Base-by-base conservation (phyloP, 1,140 invertebrate genomes). In the Leptinotarsa undecemlineata region DNA sequence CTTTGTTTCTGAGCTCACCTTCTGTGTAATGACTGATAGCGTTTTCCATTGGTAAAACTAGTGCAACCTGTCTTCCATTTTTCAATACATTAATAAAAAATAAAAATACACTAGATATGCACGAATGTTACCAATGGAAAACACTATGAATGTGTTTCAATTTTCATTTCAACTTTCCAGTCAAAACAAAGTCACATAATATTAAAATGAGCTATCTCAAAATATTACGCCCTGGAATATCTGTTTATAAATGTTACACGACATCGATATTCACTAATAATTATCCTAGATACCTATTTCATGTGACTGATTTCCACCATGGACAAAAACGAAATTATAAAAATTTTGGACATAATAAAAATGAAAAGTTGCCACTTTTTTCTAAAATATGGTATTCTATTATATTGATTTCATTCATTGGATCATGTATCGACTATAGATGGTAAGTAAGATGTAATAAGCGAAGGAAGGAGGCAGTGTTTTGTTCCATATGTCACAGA, bases 321-420 rank as follows among this genome's bases (percentile, higher is more conserved):
- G 48, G 67, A 17, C 75, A 76, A 21, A 57, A 74, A 60, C 68
- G 75, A 67, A 19, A 47, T 33, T 87, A 88, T 76, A 89, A 88
- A 79, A 87, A 88, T 77, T 90, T 90, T 82, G 89, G 88, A 2
- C 89, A 90, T 76, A 85, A 86, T 74, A 79, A 83, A 20, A 80
- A 85, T 42, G 33, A 60, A 79, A 76, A 60, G 79, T 78, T 3
- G 81, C 87, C 0, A 74, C 21, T 21, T 23, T 87, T 42, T 15
- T 85, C 86, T 0, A 86, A 83, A 77, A 76, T 84, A 42, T 89
- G 82, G 67, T 85, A 85, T 68, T 73, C 78, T 3, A 75, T 88
- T 21, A 64, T 89, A 15, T 48, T 84, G 0, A 23, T 77, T 4
- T 19, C 79, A 0, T 82, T 88, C 42, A 1, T 87, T 11, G 71